Evolutionary conservation across 2,888 invertebrate species (phyloP).

Genomic region (Nemoura dubitans): DNA sequence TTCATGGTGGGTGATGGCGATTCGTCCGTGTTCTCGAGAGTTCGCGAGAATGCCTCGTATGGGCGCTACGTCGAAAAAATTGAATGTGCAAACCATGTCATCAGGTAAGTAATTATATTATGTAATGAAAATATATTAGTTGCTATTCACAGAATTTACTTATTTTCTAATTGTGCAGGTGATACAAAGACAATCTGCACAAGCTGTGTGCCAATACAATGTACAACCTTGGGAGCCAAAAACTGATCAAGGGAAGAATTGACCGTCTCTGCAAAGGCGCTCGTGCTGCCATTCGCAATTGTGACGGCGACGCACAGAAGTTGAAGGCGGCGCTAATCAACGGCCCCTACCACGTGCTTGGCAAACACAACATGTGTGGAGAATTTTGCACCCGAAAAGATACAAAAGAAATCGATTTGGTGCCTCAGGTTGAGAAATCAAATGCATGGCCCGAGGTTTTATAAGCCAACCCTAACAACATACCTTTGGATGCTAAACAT

Average conservation of each 20-base stretch:
- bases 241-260: no score
- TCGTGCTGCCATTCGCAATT: no score
- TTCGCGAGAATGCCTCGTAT: slow-evolving; percentile 44
- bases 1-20: slow-evolving; percentile 51
- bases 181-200: slow-evolving; percentile 46
- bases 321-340: no score
- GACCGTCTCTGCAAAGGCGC: no score
- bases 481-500: no score
- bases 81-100: slow-evolving; percentile 51
- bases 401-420: slow-evolving; percentile 24
- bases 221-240: neutral
- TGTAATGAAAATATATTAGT: no score
- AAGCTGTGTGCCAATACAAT: slow-evolving; percentile 20
- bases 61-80: slow-evolving; percentile 47
- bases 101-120: slow-evolving; percentile 13
- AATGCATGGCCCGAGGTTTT: slow-evolving; percentile 16
- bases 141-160: no score
- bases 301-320: no score
- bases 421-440: neutral
- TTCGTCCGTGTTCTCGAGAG: slow-evolving; percentile 46
- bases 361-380: slow-evolving; percentile 41
- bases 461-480: no score
- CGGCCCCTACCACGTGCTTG: slow-evolving; percentile 44
- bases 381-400: slow-evolving; percentile 40
- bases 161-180: neutral